Conservation (phyloP, 92 coral and sea anemone genomes). For the Pocillopora grandis region DNA sequence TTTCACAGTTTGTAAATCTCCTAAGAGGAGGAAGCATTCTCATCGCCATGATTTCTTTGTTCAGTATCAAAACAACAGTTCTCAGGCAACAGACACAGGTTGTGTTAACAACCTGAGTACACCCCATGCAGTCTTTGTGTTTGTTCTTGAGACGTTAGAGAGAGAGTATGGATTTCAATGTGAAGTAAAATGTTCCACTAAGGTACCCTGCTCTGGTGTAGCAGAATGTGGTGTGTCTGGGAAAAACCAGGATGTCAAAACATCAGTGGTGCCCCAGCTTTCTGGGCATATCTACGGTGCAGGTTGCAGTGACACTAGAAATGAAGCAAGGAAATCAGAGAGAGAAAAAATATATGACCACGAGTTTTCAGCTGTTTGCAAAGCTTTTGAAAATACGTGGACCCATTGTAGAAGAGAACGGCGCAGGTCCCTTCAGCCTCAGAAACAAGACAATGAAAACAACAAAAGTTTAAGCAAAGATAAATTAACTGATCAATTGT, state of each 20-base stretch:
- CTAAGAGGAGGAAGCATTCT: slow-evolving; percentile 33
- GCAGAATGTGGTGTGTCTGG: neutral
- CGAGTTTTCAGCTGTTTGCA: slow-evolving; percentile 44
- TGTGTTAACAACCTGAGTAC: neutral
- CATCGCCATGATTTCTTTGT: slow-evolving; percentile 54
- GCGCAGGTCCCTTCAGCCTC: slow-evolving; percentile 38
- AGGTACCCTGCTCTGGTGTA: neutral
- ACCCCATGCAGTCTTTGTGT: slow-evolving; percentile 33
- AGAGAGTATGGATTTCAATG: slow-evolving; percentile 56
- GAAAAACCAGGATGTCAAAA: neutral
- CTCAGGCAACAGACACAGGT: neutral
- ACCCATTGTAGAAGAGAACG: slow-evolving; percentile 75
- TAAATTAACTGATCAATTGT: neutral
- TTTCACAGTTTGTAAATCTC: slow-evolving; percentile 30
- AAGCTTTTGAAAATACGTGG: slow-evolving; percentile 80
- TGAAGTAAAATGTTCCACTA: slow-evolving; percentile 21
- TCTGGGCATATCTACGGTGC: neutral
- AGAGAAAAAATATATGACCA: neutral
- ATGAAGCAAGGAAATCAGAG: neutral
- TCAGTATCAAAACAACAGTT: slow-evolving; percentile 6
- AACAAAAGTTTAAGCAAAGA: neutral
- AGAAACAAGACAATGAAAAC: slow-evolving; percentile 11
- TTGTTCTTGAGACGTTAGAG: slow-evolving; percentile 31
- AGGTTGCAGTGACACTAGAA: neutral
- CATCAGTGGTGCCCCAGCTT: neutral